Base-by-base conservation (phyloP, 2,797 vertebrate genomes). In the Pempheris klunzingeri region DNA sequence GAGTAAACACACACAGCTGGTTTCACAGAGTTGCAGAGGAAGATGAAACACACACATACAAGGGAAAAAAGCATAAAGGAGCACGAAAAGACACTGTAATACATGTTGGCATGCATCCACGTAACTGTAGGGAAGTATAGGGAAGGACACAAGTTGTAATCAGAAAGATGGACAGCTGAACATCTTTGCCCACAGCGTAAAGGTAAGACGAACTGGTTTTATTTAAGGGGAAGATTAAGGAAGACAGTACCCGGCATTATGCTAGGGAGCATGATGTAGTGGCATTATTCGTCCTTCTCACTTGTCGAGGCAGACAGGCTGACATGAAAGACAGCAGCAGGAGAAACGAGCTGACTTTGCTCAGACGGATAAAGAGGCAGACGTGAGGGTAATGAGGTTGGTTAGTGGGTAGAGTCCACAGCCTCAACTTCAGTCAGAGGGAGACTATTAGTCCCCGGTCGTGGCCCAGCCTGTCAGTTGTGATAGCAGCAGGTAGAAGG, bases 401-500 rank as follows among this genome's bases (percentile, higher is more conserved):
- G 26, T 71, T 67, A 6, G 5, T 66, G 55, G 54, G 43, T 6
- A 54, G 55, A 80, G 58, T 65, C 47, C 58, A 73, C 38, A 46
- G 50, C 67, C 53, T 77, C 17, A 59, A 59, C 59, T 69, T 84
- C 62, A 46, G 55, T 46, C 66, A 68, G 22, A 71, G 62, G 34
- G 34, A 76, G 53, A 73, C 54, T 68, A 63, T 88, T 74, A 74
- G 75, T 82, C 74, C 34, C 43, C 30, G 77, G 59, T 83, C n/a
- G 2, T 32, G 57, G 69, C 71, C 63, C 60, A 41, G 78, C 63
- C 81, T 90, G 90, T 88, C 87, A 87, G 86, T 71, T 78, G 44
- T 81, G 84, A 87, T 86, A 68, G 88, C 80, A 85, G 88, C 92
- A 93, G 92, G 90, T 93, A 90, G 70, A 88, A 81, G 86, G 87